These are phyloP conservation scores for Gasterosteus nipponicus DNA, from an alignment of 2,113 vertebrate species.

Conservation along the genomic window DNA sequence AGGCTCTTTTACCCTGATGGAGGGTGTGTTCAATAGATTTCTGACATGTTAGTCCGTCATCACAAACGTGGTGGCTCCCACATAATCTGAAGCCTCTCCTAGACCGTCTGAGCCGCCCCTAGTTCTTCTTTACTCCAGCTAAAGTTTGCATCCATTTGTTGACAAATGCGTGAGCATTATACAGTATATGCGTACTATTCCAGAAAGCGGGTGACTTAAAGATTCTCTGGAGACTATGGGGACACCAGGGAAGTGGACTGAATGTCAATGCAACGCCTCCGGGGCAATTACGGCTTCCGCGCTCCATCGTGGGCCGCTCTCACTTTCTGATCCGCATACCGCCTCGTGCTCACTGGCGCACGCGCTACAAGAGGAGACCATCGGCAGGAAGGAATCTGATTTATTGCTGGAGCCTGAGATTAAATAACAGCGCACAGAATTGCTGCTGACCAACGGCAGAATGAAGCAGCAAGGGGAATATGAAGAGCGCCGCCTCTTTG, in stretches of 20 bases:
- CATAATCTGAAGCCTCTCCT: not conserved
- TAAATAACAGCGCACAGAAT: slow-evolving; percentile 55
- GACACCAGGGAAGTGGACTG: slow-evolving; percentile 22
- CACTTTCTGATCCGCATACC: slow-evolving; percentile 33
- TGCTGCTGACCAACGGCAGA: slow-evolving; percentile 57
- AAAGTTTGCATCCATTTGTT: not conserved
- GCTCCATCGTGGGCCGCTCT: slow-evolving; percentile 19
- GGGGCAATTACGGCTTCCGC: slow-evolving; percentile 41
- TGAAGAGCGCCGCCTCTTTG: slow-evolving; percentile 4
- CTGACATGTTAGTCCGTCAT: slow-evolving; percentile 25
- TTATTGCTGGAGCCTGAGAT: slow-evolving; percentile 51
- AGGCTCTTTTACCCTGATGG: slow-evolving; percentile 43
- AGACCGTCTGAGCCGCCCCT: not conserved
- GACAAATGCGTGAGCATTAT: slow-evolving; percentile 4
- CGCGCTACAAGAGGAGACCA: slow-evolving; percentile 21
- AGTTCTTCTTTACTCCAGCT: not conserved
- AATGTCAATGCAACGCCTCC: slow-evolving; percentile 40
- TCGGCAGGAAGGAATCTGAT: slow-evolving; percentile 44
- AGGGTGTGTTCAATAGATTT: slow-evolving; percentile 53
- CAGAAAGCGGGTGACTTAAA: slow-evolving; percentile 1
- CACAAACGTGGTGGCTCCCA: slow-evolving; percentile 18
- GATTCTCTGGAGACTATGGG: slow-evolving; percentile 14
- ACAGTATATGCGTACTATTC: not conserved
- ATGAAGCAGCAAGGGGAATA: slow-evolving; percentile 36
- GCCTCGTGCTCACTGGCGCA: slow-evolving; percentile 31